Base-by-base conservation (phyloP, 1,140 invertebrate species). In the Calycopis cecrops region DNA sequence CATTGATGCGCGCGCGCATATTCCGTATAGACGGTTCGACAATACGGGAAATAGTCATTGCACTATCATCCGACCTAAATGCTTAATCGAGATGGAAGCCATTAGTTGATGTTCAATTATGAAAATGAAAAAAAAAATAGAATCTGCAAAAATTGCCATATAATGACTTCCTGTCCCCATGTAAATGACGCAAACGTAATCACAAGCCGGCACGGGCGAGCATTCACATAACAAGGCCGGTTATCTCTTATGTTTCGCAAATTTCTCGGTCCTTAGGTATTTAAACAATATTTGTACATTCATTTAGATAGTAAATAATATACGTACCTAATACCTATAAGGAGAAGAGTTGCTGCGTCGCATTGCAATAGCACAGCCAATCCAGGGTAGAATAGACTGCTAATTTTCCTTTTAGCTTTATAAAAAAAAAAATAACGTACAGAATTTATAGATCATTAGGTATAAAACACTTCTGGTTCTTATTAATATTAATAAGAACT, bases 141-240 rank as follows among this genome's bases (percentile, higher is more conserved):
- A 74, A 64, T 40, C 65, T 69, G 63, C 61, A 65, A 71, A 74
- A 78, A 85, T 74, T 70, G 71, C 74, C 61, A 69, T 53, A 73
- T 85, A 69, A 83, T 83, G 73, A 68, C 76, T 85, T 85, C 82
- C 82, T 79, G 82, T 80, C 50, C 42, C 59, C 59, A 67, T 44
- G 67, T 28, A 44, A 54, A 44, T 54, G 18, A 42, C 28, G 35
- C 35, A 42, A 47, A 47, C 52, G 42, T 54, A 71, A 78, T 75
- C 60, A 71, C 59, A 60, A 55, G n/a, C n/a, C 21, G 21, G 21
- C 21, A 28, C 21, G 21, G 21, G 21, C 21, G 21, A 55, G 61
- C 65, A 62, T 76, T 74, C 69, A 55, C 63, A 70, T 71, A 57
- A 52, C 78, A 78, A 84, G 78, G 80, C 62, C 76, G 63, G 63